Percentiles rank a stretch among this genome's conserved stretches.
These are phyloP conservation scores for Pyrrhosoma nymphula DNA, from an alignment of 2,888 invertebrate species.

Conservation along the genomic window DNA sequence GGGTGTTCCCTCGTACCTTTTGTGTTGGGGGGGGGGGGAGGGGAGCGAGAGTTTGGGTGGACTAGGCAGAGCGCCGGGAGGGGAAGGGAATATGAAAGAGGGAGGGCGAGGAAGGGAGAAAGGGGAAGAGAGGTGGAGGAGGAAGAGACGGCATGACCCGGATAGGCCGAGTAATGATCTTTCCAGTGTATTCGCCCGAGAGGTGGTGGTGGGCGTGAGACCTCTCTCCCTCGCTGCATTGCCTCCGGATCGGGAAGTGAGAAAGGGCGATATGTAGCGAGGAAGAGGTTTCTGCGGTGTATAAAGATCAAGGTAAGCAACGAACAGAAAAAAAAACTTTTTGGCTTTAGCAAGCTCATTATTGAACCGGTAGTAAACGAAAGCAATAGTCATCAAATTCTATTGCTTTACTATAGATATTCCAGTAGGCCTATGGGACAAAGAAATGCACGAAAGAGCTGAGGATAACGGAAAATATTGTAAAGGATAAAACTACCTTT, in stretches of 20 bases:
- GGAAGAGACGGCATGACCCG: slow-evolving; percentile 45
- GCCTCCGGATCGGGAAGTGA: neutral
- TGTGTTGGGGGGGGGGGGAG: neutral
- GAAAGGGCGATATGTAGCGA: neutral
- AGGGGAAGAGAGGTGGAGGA: neutral
- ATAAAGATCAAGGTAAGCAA: too few relatives aligned
- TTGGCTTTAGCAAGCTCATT: too few relatives aligned
- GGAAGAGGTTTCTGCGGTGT: neutral
- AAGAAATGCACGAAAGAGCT: too few relatives aligned
- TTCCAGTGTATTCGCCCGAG: slow-evolving; percentile 41
- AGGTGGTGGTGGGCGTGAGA: neutral
- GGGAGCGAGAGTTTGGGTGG: neutral
- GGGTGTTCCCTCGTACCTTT: too few relatives aligned
- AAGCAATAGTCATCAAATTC: too few relatives aligned
- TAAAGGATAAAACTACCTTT: too few relatives aligned
- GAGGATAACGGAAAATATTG: too few relatives aligned
- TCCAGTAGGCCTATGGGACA: too few relatives aligned
- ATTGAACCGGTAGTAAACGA: too few relatives aligned
- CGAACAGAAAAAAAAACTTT: too few relatives aligned
- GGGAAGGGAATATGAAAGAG: neutral
- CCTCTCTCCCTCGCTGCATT: neutral
- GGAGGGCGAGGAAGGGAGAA: neutral
- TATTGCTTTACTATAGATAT: too few relatives aligned
- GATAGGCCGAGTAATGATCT: slow-evolving; percentile 57
- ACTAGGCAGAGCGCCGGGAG: neutral